Percentiles rank a stretch among this genome's conserved stretches.
These are phyloP conservation scores for Pangasius sanitwongsei DNA, from an alignment of 2,797 vertebrate species.

Conservation along the genomic window DNA sequence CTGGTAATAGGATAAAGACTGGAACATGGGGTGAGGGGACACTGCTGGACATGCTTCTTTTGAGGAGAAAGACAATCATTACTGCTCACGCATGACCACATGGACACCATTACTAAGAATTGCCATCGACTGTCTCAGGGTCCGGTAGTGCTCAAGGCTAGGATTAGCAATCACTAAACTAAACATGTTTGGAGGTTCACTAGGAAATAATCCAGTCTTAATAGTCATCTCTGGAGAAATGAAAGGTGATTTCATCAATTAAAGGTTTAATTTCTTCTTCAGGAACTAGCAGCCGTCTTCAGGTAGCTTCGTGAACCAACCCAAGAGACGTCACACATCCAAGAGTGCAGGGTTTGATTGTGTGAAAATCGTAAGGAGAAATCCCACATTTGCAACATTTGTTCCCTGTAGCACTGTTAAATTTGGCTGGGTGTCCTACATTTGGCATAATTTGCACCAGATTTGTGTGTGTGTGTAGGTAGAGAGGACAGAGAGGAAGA, in stretches of 20 bases:
- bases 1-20: constrained; percentile 39
- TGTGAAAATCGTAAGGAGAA: not conserved
- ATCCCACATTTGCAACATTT: not conserved
- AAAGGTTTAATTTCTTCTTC: not conserved
- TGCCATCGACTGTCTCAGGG: not conserved
- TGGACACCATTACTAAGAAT: not conserved
- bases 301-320: constrained; percentile 37
- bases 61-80: constrained; percentile 18
- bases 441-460: not conserved
- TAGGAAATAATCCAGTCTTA: not conserved
- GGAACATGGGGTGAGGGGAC: constrained; percentile 6
- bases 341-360: not conserved
- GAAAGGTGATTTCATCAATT: not conserved
- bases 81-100: not conserved
- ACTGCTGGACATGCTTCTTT: constrained; percentile 6
- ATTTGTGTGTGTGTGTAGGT: constrained; percentile 11
- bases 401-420: not conserved
- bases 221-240: not conserved
- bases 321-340: constrained; percentile 27
- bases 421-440: not conserved
- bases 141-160: not conserved
- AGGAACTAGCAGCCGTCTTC: constrained; percentile 38
- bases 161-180: not conserved
- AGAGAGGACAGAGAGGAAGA: not conserved
- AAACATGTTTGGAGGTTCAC: not conserved